Evolutionary conservation across 2,113 vertebrate genomes (phyloP).

Genomic region (Syngnathoides biaculeatus): DNA sequence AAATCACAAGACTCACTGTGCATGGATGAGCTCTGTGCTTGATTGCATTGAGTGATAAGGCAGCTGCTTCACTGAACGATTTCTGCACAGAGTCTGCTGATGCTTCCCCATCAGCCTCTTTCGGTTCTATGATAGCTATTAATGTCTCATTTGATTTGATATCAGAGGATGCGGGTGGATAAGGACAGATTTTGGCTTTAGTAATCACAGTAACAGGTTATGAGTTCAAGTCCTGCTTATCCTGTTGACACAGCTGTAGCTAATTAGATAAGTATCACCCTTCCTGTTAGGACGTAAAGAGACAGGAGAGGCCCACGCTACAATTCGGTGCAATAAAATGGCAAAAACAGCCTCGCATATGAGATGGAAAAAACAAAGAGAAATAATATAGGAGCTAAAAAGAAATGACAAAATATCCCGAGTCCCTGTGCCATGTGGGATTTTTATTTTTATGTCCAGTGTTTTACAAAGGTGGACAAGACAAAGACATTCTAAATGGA

Average conservation of each 20-base stretch:
- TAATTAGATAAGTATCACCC: constrained; percentile 17
- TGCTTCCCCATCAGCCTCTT: constrained; percentile 24
- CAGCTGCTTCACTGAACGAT: constrained; percentile 39
- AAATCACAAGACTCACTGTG: constrained; percentile 18
- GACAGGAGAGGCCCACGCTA: not conserved
- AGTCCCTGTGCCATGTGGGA: constrained; percentile 7
- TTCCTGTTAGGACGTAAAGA: not conserved
- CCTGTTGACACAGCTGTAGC: constrained; percentile 17
- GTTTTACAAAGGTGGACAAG: not conserved
- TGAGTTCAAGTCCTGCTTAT: constrained; percentile 36
- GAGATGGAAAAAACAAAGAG: not conserved
- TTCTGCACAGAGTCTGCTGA: constrained; percentile 41
- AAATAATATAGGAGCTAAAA: not conserved
- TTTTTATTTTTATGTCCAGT: constrained; percentile 5
- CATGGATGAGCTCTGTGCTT: not conserved
- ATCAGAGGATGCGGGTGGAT: constrained; percentile 32
- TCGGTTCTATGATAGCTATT: constrained; percentile 28
- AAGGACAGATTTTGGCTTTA: constrained; percentile 23
- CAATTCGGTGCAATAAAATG: constrained; percentile 10
- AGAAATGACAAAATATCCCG: not conserved
- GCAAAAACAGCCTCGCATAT: not conserved
- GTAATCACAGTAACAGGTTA: constrained; percentile 16
- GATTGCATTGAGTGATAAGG: constrained; percentile 36
- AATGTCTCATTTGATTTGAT: constrained; percentile 42
- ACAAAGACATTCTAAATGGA: not conserved